These are phyloP conservation scores for Lepus americanus DNA, from an alignment of 2,113 vertebrate species.

Conservation along the genomic window DNA sequence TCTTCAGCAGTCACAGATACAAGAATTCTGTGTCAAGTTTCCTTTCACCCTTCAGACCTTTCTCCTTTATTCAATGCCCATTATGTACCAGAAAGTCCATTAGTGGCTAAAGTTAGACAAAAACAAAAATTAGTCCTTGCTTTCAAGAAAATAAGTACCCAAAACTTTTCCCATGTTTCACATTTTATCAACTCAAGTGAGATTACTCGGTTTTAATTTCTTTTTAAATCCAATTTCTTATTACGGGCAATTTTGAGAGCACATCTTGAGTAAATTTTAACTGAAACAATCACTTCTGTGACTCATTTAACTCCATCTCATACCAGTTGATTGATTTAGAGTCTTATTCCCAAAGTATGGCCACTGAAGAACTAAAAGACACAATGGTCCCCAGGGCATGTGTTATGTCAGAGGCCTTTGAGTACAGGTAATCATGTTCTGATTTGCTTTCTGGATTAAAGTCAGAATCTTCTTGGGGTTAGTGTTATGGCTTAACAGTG, in stretches of 20 bases:
- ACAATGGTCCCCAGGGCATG: background rate
- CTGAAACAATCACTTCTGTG: background rate
- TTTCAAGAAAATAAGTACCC: slow-evolving; percentile 25
- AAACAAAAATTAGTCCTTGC: background rate
- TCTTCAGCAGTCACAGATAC: background rate
- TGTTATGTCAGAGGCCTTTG: background rate
- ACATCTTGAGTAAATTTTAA: background rate
- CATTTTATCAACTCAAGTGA: background rate
- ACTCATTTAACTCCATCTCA: background rate
- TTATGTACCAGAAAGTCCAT: background rate
- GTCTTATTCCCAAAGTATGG: background rate
- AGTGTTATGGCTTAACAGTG: too few species aligned
- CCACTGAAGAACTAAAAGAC: background rate
- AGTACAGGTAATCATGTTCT: background rate
- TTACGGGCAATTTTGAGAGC: slow-evolving; percentile 2
- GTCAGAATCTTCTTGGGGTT: background rate
- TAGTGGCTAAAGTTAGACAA: background rate
- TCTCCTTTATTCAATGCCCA: background rate
- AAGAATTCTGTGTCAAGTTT: background rate
- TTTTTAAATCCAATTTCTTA: background rate
- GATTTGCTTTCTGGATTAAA: background rate
- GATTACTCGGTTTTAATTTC: background rate
- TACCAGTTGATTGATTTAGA: background rate
- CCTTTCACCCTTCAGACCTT: background rate
- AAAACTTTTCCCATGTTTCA: slow-evolving; percentile 28